Conservation (phyloP, 2,797 vertebrate species). For the Myoxocephalus aenaeus region DNA sequence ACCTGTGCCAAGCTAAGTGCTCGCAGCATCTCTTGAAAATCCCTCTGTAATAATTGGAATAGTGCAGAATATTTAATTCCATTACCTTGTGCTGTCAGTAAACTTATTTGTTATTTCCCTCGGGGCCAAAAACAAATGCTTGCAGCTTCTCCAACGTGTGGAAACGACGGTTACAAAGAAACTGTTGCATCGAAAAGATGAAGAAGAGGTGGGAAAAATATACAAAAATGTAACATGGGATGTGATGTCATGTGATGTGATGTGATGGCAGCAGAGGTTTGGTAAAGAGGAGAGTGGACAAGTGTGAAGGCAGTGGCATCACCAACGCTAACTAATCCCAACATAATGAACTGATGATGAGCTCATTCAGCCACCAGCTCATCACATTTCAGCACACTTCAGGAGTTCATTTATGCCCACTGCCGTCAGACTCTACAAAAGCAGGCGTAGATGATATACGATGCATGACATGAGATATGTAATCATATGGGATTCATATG, state of each 20-base stretch:
- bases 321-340: conserved; percentile 1
- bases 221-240: conserved; percentile 51
- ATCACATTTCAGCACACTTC: background rate
- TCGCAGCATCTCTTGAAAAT: conserved; percentile 86
- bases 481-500: background rate
- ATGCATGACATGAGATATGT: conserved; percentile 26
- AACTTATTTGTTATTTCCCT: conserved; percentile 11
- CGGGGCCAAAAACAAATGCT: conserved; percentile 2
- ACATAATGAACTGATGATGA: conserved; percentile 5
- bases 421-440: conserved; percentile 31
- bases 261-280: conserved; percentile 26
- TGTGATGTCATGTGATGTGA: background rate
- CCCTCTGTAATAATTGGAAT: conserved; percentile 83
- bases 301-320: conserved; percentile 29
- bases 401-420: conserved; percentile 10
- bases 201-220: conserved; percentile 42
- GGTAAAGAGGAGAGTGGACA: background rate
- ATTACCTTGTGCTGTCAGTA: background rate
- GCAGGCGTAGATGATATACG: conserved; percentile 23
- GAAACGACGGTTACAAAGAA: conserved; percentile 1
- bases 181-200: conserved; percentile 1
- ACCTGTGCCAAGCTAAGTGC: conserved; percentile 86
- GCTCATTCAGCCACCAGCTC: conserved; percentile 28
- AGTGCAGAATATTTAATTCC: background rate
- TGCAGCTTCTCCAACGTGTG: background rate